These are phyloP conservation scores for Macrophya alboannulata DNA, from an alignment of 2,888 invertebrate genomes.

Conservation along the genomic window DNA sequence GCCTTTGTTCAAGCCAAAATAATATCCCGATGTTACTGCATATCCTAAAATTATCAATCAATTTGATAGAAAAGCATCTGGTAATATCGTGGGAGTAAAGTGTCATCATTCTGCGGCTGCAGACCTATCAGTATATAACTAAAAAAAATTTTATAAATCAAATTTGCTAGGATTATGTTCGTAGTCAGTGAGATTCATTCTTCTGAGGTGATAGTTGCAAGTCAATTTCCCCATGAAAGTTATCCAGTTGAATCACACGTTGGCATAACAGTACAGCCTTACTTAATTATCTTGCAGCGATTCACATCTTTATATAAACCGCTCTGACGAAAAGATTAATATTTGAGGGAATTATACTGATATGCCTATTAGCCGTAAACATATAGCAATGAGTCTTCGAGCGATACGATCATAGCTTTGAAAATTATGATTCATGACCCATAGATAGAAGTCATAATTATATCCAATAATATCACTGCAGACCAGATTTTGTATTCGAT, in stretches of 20 bases:
- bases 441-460: not conserved
- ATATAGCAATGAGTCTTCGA: not conserved
- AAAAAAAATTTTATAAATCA: not conserved
- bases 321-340: not conserved
- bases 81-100: not conserved
- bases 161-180: too few relatives aligned
- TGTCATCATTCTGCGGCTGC: not conserved
- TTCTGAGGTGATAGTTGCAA: too few relatives aligned
- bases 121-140: not conserved
- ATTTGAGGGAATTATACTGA: not conserved
- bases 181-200: too few relatives aligned
- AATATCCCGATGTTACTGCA: slow-evolving; percentile 72
- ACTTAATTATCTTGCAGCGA: not conserved
- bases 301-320: too few relatives aligned
- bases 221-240: too few relatives aligned
- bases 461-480: not conserved
- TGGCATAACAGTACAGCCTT: not conserved
- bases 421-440: not conserved
- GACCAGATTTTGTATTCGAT: slow-evolving; percentile 12
- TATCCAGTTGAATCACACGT: too few relatives aligned
- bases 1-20: slow-evolving; percentile 62
- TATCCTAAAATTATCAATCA: slow-evolving; percentile 70
- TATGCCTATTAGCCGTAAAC: not conserved
- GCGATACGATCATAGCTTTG: not conserved
- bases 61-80: not conserved